Percentiles rank a stretch among this genome's conserved stretches.
Evolutionary conservation across 2,797 vertebrate genomes (phyloP).

Genomic region (Ceryle rudis): DNA sequence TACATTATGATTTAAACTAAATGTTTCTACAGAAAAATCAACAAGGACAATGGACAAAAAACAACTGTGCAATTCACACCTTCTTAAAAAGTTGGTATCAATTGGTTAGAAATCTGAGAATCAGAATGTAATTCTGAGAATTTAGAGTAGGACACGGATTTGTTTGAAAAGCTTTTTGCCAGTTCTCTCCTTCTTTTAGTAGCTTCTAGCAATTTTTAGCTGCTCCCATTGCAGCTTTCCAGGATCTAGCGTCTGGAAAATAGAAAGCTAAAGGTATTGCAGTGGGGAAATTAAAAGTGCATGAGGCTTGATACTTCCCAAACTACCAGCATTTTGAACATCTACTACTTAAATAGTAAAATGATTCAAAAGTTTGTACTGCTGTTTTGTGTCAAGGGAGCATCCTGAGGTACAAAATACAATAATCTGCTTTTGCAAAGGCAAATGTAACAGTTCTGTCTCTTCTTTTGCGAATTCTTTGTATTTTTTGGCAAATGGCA

Average conservation of each 20-base stretch:
- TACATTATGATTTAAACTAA: neutral
- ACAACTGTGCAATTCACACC: neutral
- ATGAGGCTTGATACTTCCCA: neutral
- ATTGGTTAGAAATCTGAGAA: neutral
- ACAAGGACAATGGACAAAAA: neutral
- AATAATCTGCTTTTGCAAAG: neutral
- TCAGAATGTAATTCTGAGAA: neutral
- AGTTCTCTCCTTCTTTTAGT: neutral
- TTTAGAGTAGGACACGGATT: neutral
- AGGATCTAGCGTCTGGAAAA: neutral
- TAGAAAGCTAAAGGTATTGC: neutral
- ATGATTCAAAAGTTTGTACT: neutral
- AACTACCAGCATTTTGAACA: neutral
- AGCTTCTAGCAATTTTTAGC: neutral
- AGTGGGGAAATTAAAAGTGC: neutral
- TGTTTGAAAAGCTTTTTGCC: neutral
- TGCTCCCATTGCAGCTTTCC: neutral
- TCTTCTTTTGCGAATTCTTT: neutral
- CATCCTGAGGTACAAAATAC: neutral
- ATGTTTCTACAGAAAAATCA: neutral
- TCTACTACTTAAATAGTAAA: neutral
- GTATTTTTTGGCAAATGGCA: neutral
- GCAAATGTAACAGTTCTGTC: neutral
- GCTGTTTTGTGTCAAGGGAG: neutral
- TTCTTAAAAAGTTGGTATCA: neutral